Evolutionary conservation across 2,888 invertebrate species (phyloP), one percentile per base, ranked within the genome.

Genomic region (Standfussiana lucernea): DNA sequence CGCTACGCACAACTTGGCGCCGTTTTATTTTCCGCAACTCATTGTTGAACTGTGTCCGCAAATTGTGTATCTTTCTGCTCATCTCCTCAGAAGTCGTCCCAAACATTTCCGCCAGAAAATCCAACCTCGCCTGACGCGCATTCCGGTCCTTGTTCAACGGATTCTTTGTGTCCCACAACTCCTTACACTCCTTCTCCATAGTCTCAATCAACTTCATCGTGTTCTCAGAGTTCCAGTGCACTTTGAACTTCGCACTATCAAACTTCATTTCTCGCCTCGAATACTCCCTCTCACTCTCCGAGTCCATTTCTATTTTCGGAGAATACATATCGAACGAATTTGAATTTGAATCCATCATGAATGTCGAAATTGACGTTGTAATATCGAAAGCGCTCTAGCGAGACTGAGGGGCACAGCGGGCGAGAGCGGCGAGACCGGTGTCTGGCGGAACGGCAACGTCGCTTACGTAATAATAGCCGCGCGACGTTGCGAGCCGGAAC

Each of bases 1-100:
- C 92, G 81, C 95, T 96, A 32, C 83, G 82, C 56, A 85, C 90
- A 75, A 90, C 93, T 76, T 93, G 93, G 82, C 93, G 92, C 85
- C 92, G 90, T 86, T 95, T 95, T 82, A 96, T 93, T 90, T 96
- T 96, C 83, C 96, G 89, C 91, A 96, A 82, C 86, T 96, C 96
- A 77, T 95, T 95, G 86, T 96, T 95, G 70, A 95, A 95, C 88
- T 96, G 96, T 42, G 95, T 93, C 83, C 96, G 89, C 89, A 96
- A 90, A 90, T 96, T 96, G 86, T 96, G 96, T 75, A 96, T 91
- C 83, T 96, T 96, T 75, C 96, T 90, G 72, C 91, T 93, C 74
- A 96, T 95, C 87, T 96, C 96, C 78, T 95, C 96, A 1, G 91
- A 76, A 3, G 94, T 93, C 10, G 96, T 96, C 0, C 90, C 92